A percentile compares a stretch with the other conserved stretches of the same genome.
These are phyloP conservation scores for Drosophila pseudotakahashii DNA, from an alignment of 2,888 invertebrate genomes.

Conservation along the genomic window DNA sequence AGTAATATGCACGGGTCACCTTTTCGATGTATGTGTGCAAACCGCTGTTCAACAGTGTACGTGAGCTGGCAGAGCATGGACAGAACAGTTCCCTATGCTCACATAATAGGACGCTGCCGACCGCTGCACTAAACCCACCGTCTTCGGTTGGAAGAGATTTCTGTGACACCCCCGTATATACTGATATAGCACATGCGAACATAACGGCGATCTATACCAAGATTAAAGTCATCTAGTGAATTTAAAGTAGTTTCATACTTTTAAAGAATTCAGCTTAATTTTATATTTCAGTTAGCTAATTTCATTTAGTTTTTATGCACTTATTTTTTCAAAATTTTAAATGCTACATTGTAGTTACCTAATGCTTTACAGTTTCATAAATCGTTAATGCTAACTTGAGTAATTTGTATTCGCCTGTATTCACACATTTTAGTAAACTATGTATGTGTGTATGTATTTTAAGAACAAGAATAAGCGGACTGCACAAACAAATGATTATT, in stretches of 20 bases:
- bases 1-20: too few relatives aligned
- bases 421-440: slow-evolving; percentile 11
- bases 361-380: slow-evolving; percentile 45
- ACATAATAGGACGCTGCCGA: too few relatives aligned
- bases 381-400: slow-evolving; percentile 6
- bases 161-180: too few relatives aligned
- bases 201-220: not conserved
- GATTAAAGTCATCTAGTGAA: not conserved
- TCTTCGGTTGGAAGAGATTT: too few relatives aligned
- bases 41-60: too few relatives aligned
- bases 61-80: too few relatives aligned
- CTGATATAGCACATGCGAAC: not conserved
- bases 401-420: slow-evolving; percentile 13
- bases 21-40: too few relatives aligned
- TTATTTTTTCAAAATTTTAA: slow-evolving; percentile 45
- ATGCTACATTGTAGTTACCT: slow-evolving; percentile 54
- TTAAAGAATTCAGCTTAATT: slow-evolving; percentile 31
- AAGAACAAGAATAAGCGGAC: slow-evolving; percentile 14
- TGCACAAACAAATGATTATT: slow-evolving; percentile 2
- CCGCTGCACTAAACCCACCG: too few relatives aligned
- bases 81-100: too few relatives aligned
- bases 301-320: slow-evolving; percentile 16
- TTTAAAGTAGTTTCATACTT: slow-evolving; percentile 1
- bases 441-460: slow-evolving; percentile 8
- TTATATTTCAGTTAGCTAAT: slow-evolving; percentile 59